phyloP scores from a whole-genome alignment of 2,888 invertebrate species.

The Nemapogon koenigi region DNA sequence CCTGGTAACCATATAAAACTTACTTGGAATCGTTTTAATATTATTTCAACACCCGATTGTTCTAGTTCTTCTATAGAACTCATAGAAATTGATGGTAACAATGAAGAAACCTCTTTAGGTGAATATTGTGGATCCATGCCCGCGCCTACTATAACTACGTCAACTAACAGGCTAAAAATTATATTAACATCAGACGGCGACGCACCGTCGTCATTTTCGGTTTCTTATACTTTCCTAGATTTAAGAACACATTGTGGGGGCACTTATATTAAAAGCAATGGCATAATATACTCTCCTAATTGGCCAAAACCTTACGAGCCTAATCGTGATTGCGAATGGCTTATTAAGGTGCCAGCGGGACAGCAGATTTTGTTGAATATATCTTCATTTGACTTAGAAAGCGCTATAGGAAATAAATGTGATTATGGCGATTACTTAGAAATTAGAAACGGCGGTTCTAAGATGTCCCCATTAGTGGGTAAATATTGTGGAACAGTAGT shows the following conservation, averaged over 20 bases:
- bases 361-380: constrained; percentile 76
- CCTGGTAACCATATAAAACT: constrained; percentile 72
- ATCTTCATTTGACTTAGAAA: constrained; percentile 65
- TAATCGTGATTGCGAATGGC: constrained; percentile 81
- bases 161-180: constrained; percentile 72
- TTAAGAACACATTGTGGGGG: constrained; percentile 72
- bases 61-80: constrained; percentile 72
- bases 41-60: constrained; percentile 63
- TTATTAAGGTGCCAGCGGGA: constrained; percentile 71
- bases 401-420: constrained; percentile 31
- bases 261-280: constrained; percentile 68
- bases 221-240: constrained; percentile 67
- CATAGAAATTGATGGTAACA: constrained; percentile 64
- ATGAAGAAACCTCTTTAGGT: constrained; percentile 27
- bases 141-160: constrained; percentile 73
- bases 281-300: constrained; percentile 77
- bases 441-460: constrained; percentile 78
- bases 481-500: constrained; percentile 76
- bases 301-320: constrained; percentile 78
- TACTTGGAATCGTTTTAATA: constrained; percentile 73
- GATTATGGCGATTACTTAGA: constrained; percentile 43
- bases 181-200: constrained; percentile 68
- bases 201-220: constrained; percentile 72
- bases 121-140: constrained; percentile 74
- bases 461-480: constrained; percentile 77